Evolutionary conservation across 2,797 vertebrate species (phyloP).

Genomic region (Pristis pectinata): DNA sequence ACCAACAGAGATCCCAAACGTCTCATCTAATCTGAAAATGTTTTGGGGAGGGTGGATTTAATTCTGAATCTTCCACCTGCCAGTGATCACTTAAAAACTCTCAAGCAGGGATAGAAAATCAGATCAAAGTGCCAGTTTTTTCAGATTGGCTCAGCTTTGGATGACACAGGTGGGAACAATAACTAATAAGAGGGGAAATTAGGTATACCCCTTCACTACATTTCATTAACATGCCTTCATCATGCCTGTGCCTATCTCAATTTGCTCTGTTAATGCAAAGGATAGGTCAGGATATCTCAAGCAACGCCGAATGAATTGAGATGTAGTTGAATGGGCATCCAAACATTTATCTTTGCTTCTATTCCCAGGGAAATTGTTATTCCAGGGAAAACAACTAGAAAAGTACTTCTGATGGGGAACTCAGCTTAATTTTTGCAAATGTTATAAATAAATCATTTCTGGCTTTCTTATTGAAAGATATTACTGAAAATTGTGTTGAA

Average conservation of each 20-base stretch:
- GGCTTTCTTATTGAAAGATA: background rate
- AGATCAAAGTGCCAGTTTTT: background rate
- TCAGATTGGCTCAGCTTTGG: background rate
- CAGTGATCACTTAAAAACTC: background rate
- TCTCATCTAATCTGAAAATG: background rate
- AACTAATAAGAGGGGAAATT: background rate
- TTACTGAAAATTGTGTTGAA: background rate
- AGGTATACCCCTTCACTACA: background rate
- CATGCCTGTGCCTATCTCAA: background rate
- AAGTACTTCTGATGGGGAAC: no score
- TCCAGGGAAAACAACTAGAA: background rate
- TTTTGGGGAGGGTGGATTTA: background rate
- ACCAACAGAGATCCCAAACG: no score
- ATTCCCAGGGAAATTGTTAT: background rate
- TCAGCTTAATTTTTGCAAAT: background rate
- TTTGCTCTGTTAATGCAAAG: background rate
- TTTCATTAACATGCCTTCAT: background rate
- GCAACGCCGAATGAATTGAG: background rate
- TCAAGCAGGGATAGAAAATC: background rate
- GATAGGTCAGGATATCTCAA: background rate
- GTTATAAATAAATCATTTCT: background rate
- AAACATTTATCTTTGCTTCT: background rate
- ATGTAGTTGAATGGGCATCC: background rate
- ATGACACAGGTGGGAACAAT: background rate
- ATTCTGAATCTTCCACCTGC: background rate